Evolutionary conservation across 2,113 vertebrate species (phyloP).

Genomic region (Galemys pyrenaicus): DNA sequence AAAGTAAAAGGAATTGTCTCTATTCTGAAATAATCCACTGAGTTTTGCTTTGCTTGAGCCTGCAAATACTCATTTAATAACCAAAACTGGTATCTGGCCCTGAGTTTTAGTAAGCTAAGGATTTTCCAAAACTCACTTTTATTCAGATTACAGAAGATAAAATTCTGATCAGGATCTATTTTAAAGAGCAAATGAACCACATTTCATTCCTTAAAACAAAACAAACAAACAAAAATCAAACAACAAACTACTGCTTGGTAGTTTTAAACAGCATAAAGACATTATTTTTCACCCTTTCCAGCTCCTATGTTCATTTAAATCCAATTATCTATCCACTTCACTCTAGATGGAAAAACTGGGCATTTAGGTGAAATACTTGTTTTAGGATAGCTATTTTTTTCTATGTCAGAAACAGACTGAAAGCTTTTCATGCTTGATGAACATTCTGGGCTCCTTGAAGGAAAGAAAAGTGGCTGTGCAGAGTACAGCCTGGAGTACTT

Average conservation of each 20-base stretch:
- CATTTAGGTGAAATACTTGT: neutral
- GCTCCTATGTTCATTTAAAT: neutral
- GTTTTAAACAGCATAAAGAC: conserved; percentile 10
- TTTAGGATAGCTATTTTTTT: conserved; percentile 8
- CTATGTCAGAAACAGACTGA: neutral
- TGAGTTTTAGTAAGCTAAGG: conserved; percentile 18
- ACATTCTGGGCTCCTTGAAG: neutral
- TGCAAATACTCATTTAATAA: conserved; percentile 73
- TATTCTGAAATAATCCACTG: conserved; percentile 80
- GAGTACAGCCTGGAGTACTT: neutral
- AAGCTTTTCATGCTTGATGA: conserved; percentile 45
- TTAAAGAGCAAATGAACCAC: neutral
- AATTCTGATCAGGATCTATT: conserved; percentile 39
- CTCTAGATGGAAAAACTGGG: neutral
- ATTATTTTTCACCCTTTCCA: neutral
- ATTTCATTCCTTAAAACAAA: conserved; percentile 26
- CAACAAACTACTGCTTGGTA: neutral
- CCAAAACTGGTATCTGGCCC: conserved; percentile 57
- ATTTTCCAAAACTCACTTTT: conserved; percentile 48
- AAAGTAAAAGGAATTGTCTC: conserved; percentile 84
- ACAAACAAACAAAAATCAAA: neutral
- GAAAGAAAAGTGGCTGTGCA: neutral
- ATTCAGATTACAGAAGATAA: conserved; percentile 12
- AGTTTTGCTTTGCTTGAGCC: conserved; percentile 67
- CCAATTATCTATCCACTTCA: neutral